These are phyloP conservation scores for Anthopleura xanthogrammica DNA, from an alignment of 92 coral and sea anemone species.

Conservation along the genomic window DNA sequence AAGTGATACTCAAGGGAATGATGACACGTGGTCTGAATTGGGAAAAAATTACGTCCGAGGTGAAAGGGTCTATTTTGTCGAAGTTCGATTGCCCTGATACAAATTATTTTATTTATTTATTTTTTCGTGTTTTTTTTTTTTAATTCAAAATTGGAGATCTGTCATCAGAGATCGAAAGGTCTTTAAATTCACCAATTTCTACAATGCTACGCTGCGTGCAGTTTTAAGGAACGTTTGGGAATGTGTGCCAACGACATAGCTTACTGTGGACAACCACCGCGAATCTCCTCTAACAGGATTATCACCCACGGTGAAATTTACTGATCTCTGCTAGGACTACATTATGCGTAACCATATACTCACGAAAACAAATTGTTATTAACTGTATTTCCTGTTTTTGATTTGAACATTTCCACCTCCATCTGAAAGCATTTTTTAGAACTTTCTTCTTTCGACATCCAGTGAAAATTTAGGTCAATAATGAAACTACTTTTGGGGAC, in stretches of 20 bases:
- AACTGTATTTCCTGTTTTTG: background rate
- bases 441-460: background rate
- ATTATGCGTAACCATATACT: background rate
- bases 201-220: background rate
- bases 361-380: background rate
- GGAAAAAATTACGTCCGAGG: too few species aligned
- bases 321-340: background rate
- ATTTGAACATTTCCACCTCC: background rate
- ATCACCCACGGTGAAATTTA: background rate
- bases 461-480: background rate
- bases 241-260: background rate
- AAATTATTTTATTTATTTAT: too few species aligned
- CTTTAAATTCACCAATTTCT: background rate
- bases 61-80: too few species aligned
- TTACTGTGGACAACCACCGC: background rate
- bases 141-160: background rate
- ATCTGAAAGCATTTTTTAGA: background rate
- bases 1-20: too few species aligned
- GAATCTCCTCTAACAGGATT: background rate
- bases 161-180: background rate
- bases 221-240: background rate
- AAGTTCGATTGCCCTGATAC: too few species aligned
- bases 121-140: background rate
- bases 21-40: too few species aligned
- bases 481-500: too few species aligned